These are phyloP conservation scores for Temnothorax unifasciatus DNA, from an alignment of 2,888 invertebrate genomes.

Conservation along the genomic window DNA sequence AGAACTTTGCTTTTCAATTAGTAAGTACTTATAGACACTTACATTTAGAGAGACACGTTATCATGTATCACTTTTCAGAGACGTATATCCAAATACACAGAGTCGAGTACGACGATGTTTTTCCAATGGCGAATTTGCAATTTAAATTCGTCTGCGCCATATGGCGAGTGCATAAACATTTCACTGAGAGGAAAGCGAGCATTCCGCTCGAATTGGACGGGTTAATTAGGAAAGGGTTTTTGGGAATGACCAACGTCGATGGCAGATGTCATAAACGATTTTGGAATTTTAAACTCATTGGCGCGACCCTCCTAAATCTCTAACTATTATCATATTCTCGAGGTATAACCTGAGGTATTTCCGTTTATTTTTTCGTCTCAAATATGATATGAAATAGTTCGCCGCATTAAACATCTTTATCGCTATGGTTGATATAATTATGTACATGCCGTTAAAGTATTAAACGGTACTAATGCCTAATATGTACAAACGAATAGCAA, in stretches of 20 bases:
- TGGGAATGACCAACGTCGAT: slow-evolving; percentile 26
- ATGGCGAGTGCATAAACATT: slow-evolving; percentile 54
- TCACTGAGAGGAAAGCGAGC: slow-evolving; percentile 35
- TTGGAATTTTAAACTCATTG: slow-evolving; percentile 23
- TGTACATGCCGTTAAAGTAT: slow-evolving; percentile 71
- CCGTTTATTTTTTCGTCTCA: background rate
- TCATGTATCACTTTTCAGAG: slow-evolving; percentile 25
- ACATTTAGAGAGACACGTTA: slow-evolving; percentile 5
- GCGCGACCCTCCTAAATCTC: slow-evolving; percentile 4
- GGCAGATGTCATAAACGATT: slow-evolving; percentile 50
- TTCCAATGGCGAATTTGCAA: slow-evolving; percentile 58
- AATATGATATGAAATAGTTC: slow-evolving; percentile 50
- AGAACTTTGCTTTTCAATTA: slow-evolving; percentile 11
- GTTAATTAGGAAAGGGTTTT: slow-evolving; percentile 52
- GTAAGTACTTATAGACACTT: background rate
- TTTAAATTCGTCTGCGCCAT: slow-evolving; percentile 53
- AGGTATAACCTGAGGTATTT: background rate
- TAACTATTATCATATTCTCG: slow-evolving; percentile 24
- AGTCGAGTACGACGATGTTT: slow-evolving; percentile 52
- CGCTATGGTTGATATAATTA: slow-evolving; percentile 66
- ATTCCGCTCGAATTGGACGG: slow-evolving; percentile 44
- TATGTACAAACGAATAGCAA: background rate
- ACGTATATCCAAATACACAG: slow-evolving; percentile 42
- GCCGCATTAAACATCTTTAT: slow-evolving; percentile 65
- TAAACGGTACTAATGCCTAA: slow-evolving; percentile 58